Percentiles rank a stretch among this genome's conserved stretches.
Evolutionary conservation across 2,888 invertebrate genomes (phyloP).

Genomic region (Drosophila mimica): DNA sequence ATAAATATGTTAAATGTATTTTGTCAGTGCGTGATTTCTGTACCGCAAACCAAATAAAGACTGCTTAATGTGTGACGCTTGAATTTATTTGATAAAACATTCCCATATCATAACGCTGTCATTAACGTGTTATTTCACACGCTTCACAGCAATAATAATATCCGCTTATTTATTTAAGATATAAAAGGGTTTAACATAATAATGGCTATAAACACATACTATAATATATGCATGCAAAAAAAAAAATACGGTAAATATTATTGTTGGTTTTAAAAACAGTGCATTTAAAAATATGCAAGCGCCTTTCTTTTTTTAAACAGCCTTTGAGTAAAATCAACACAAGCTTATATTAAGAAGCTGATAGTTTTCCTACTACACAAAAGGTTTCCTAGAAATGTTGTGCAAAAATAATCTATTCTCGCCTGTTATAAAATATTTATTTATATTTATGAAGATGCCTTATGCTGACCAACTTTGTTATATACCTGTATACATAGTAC

Average conservation of each 20-base stretch:
- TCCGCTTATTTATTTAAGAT: not conserved
- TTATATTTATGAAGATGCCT: not conserved
- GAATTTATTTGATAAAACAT: constrained; percentile 32
- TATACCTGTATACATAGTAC: not conserved
- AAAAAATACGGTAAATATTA: constrained; percentile 4
- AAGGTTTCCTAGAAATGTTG: not conserved
- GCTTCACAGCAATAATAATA: constrained; percentile 26
- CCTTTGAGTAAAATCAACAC: not conserved
- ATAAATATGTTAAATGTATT: constrained; percentile 13
- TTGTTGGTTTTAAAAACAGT: not conserved
- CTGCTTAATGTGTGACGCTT: constrained; percentile 34
- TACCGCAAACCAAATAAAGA: constrained; percentile 20
- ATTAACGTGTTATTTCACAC: constrained; percentile 49
- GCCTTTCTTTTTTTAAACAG: not conserved
- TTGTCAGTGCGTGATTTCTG: constrained; percentile 19
- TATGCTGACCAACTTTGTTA: not conserved
- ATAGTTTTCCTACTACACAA: not conserved
- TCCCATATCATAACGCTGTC: constrained; percentile 41
- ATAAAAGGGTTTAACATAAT: constrained; percentile 4
- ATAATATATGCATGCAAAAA: not conserved
- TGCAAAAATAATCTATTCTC: not conserved
- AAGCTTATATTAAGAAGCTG: not conserved
- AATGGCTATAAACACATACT: constrained; percentile 12
- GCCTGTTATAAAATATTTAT: not conserved
- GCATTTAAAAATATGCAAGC: constrained; percentile 17